These are phyloP conservation scores for Sardinella longiceps DNA, from an alignment of 2,797 vertebrate species.

Conservation along the genomic window DNA sequence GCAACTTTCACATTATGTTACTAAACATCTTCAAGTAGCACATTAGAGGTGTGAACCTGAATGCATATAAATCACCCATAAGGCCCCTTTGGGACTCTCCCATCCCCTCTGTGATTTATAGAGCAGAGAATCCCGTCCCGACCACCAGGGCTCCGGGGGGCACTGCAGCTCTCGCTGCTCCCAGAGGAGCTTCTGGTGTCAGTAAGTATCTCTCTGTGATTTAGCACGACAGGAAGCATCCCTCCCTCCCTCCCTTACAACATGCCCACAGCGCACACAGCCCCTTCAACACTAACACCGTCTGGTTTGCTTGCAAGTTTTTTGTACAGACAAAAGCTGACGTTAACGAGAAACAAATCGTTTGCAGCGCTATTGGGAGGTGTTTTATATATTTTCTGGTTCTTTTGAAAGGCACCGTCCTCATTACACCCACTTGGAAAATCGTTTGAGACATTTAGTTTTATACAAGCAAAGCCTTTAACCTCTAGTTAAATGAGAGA, in stretches of 20 bases:
- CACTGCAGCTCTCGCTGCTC: not conserved
- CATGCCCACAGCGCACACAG: not conserved
- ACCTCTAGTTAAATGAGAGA: not conserved
- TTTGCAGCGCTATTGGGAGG: not conserved
- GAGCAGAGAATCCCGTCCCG: not conserved
- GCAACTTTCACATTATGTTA: not conserved
- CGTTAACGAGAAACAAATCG: not conserved
- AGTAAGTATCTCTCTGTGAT: slow-evolving; percentile 29
- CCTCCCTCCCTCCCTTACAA: not conserved
- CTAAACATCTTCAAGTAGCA: slow-evolving; percentile 4
- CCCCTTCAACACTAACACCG: not conserved
- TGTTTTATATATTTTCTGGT: not conserved
- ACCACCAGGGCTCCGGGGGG: not conserved
- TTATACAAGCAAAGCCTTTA: not conserved
- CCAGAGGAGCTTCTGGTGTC: slow-evolving; percentile 27
- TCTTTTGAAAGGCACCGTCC: not conserved
- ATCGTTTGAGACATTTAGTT: not conserved
- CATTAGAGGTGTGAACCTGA: not conserved
- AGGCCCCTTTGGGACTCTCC: not conserved
- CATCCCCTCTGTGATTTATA: not conserved
- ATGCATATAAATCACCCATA: not conserved
- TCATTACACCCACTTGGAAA: not conserved
- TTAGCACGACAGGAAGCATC: slow-evolving; percentile 25
- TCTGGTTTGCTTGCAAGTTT: not conserved
- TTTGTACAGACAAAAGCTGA: not conserved